Base-by-base conservation (phyloP, 2,888 invertebrate species). In the Oithona nana region DNA sequence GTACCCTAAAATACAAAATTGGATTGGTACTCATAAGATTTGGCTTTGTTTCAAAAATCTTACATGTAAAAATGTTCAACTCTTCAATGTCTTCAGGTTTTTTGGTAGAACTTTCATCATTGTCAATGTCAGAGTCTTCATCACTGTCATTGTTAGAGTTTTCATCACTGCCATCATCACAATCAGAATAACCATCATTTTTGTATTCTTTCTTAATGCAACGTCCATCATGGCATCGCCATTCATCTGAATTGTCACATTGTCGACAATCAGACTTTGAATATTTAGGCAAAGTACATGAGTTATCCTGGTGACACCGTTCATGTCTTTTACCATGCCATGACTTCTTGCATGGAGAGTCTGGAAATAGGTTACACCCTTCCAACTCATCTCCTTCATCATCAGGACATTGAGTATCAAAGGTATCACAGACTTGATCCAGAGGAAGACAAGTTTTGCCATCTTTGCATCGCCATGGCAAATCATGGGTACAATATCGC, bases 161-260 rank as follows among this genome's bases (percentile, higher is more conserved):
- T 50, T 59, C 59, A 49, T 59, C 59, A 20, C 28, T 28, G n/a
- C 59, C 49, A 50, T 59, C 59, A 24, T 28, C 24, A 28, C 59
- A 59, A 28, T 59, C 49, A 11, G 24, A n/a, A 28, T 28, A 22
- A 1, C 59, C 59, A 48, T 39, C 28, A 6, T 24, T 13, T 26
- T 50, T 50, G 11, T 50, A 29, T 13, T 13, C 31, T 6, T 8
- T 1, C 22, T 24, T 1, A 28, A 59, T 59, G 24, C 59, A 59
- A 4, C 24, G 24, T 26, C 59, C 59, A 22, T 48, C 24, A 48
- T 59, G 48, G 50, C 59, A 59, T 11, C 59, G 48, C 59, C 59
- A 59, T 24, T 50, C 16, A 22, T 50, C 6, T 3, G 26, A 11
- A 26, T 13, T 24, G 1, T 22, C 24, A 29, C 59, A 59, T 2